These are phyloP conservation scores for Lerema accius DNA, from an alignment of 1,140 invertebrate genomes.

Conservation along the genomic window DNA sequence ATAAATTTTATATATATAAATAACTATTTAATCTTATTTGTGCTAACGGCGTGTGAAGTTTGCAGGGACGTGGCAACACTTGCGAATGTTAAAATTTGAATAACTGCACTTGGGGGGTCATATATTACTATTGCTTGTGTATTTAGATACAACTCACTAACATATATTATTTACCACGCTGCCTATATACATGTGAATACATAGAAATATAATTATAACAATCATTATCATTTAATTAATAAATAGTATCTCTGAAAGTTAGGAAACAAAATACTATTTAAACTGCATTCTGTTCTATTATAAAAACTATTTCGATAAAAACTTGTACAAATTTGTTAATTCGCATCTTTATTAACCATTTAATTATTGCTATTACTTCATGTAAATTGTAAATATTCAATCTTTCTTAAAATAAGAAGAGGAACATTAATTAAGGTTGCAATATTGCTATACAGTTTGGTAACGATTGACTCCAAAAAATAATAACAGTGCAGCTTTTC, in stretches of 20 bases:
- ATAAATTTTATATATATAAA: slow-evolving; percentile 59
- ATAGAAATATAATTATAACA: slow-evolving; percentile 81
- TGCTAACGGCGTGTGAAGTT: slow-evolving; percentile 73
- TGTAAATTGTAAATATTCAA: slow-evolving; percentile 83
- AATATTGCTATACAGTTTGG: slow-evolving; percentile 80
- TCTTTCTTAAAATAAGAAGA: slow-evolving; percentile 83
- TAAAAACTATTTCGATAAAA: slow-evolving; percentile 82
- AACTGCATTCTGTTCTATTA: slow-evolving; percentile 80
- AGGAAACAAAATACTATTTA: slow-evolving; percentile 82
- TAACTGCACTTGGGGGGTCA: slow-evolving; percentile 81
- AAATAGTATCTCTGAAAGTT: slow-evolving; percentile 83
- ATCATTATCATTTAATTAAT: slow-evolving; percentile 77
- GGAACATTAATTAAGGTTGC: slow-evolving; percentile 83
- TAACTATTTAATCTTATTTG: slow-evolving; percentile 63
- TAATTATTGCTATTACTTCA: slow-evolving; percentile 82
- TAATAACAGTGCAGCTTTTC: slow-evolving; percentile 81
- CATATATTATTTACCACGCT: slow-evolving; percentile 58
- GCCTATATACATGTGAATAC: slow-evolving; percentile 76
- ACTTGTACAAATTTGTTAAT: slow-evolving; percentile 81
- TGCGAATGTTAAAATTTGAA: slow-evolving; percentile 83
- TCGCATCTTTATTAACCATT: slow-evolving; percentile 75
- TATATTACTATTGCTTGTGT: slow-evolving; percentile 71
- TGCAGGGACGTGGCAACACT: slow-evolving; percentile 68
- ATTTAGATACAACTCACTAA: slow-evolving; percentile 67
- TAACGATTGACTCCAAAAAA: slow-evolving; percentile 76